Base-by-base conservation (phyloP, 2,797 vertebrate species). In the Apodemus agrarius region DNA sequence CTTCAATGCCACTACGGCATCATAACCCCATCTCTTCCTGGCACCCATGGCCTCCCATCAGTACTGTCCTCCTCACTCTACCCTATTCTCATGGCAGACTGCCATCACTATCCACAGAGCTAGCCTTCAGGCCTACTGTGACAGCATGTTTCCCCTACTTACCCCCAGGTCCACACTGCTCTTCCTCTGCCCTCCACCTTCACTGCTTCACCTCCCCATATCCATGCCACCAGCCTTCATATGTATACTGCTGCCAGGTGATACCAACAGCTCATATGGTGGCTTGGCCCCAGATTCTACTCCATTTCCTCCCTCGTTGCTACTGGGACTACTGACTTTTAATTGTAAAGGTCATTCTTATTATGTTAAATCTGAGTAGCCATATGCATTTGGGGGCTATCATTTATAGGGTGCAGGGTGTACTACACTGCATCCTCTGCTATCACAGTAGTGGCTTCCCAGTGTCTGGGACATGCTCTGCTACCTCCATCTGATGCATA, bases 211-310 rank as follows among this genome's bases (percentile, higher is more conserved):
- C 7, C 17, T 3, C n/a, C 80, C 52, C 0, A 0, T 0, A 83
- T 83, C 78, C n/a, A 63, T 0, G 19, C 22, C 0, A 34, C 40
- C 46, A 4, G 5, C 78, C 61, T 88, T 40, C 31, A 6, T 0
- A 57, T 80, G 78, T 69, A 0, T 6, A 46, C 63, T 19, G 13
- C 40, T 8, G 6, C 46, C 78, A 1, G 40, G 59, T 52, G 63
- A 59, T 6, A n/a, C 4, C 52, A 34, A 88, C 34, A 69, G 10
- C 21, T 52, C 34, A 4, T 0, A 31, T 0, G 34, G 63, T 0
- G 0, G 6, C n/a, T 7, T n/a, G 49, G 31, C 9, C 31, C 75
- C 0, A 0, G 31, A 26, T 14, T 54, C 93, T 4, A 57, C 0
- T 3, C 74, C 11, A 31, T 13, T 78, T 6, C 13, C 69, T 65